Percentiles rank a stretch among this genome's conserved stretches.
These are phyloP conservation scores for Protonibea diacanthus DNA, from an alignment of 2,797 vertebrate genomes.

Conservation along the genomic window DNA sequence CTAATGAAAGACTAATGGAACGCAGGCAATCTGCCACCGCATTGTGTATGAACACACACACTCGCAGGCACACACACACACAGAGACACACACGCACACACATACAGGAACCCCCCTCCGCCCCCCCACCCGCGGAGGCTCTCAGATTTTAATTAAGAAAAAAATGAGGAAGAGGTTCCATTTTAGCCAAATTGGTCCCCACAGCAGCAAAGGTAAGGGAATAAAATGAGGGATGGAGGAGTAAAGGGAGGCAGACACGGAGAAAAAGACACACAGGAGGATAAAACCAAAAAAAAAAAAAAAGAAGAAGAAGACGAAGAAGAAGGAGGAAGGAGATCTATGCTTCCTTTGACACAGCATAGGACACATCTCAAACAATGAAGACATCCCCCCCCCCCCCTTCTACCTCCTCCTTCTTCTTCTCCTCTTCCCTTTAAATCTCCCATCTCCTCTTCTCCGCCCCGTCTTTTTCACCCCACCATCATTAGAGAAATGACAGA, in stretches of 20 bases:
- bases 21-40: slow-evolving; percentile 77
- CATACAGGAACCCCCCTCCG: slow-evolving; percentile 41
- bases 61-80: slow-evolving; percentile 33
- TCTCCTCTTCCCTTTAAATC: slow-evolving; percentile 51
- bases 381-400: slow-evolving; percentile 47
- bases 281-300: slow-evolving; percentile 46
- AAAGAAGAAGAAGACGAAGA: no score
- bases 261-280: slow-evolving; percentile 76
- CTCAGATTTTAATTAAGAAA: slow-evolving; percentile 90
- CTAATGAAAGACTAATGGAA: slow-evolving; percentile 86
- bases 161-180: slow-evolving; percentile 89
- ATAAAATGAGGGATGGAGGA: slow-evolving; percentile 78
- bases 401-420: background rate
- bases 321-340: slow-evolving; percentile 59
- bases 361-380: slow-evolving; percentile 79
- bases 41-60: slow-evolving; percentile 57
- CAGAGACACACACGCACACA: slow-evolving; percentile 54
- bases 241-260: slow-evolving; percentile 69
- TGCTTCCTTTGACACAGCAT: slow-evolving; percentile 69
- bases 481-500: slow-evolving; percentile 80
- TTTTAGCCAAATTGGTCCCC: slow-evolving; percentile 89
- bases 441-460: slow-evolving; percentile 50
- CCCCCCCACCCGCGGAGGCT: slow-evolving; percentile 75
- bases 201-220: slow-evolving; percentile 83
- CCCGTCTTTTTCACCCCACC: slow-evolving; percentile 50